Evolutionary conservation across 2,797 vertebrate species (phyloP).

Genomic region (Darevskia mixta): DNA sequence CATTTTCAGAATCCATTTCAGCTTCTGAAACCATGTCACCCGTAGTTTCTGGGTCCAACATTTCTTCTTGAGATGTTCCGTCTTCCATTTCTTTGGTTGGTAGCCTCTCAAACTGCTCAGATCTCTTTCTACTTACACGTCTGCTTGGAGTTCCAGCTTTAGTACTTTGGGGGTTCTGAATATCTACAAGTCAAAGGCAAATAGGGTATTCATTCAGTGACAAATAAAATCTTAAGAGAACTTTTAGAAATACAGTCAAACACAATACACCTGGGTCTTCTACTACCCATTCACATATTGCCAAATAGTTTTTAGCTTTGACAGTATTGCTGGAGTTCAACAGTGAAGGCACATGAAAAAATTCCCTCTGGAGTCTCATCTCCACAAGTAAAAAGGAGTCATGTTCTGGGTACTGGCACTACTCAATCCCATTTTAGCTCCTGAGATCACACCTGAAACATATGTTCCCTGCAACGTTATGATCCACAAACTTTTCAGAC

Average conservation of each 20-base stretch:
- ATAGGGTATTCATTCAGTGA: constrained; percentile 29
- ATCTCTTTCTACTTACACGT: not conserved
- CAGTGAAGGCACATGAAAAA: not conserved
- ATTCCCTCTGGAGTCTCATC: not conserved
- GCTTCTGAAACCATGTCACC: constrained; percentile 27
- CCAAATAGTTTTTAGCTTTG: not conserved
- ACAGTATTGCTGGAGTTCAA: not conserved
- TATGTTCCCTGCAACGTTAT: not conserved
- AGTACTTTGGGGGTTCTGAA: rapidly evolving
- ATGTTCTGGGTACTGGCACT: not conserved
- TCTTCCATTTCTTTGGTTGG: constrained; percentile 4
- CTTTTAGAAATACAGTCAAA: not conserved
- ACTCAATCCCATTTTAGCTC: not conserved
- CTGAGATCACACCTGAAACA: not conserved
- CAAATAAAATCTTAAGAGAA: not conserved
- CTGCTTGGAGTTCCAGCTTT: constrained; percentile 28
- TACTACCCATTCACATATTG: too few species aligned
- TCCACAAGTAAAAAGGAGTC: not conserved
- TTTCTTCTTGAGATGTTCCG: not conserved
- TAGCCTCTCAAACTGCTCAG: not conserved
- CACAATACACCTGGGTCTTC: not conserved
- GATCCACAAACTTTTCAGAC: not conserved
- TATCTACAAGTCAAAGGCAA: constrained; percentile 29
- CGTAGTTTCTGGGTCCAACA: rapidly evolving
- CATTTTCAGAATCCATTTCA: constrained; percentile 37